Evolutionary conservation across 1,140 invertebrate species (phyloP), one percentile per base, ranked within the genome.

Genomic region (Pantala flavescens): DNA sequence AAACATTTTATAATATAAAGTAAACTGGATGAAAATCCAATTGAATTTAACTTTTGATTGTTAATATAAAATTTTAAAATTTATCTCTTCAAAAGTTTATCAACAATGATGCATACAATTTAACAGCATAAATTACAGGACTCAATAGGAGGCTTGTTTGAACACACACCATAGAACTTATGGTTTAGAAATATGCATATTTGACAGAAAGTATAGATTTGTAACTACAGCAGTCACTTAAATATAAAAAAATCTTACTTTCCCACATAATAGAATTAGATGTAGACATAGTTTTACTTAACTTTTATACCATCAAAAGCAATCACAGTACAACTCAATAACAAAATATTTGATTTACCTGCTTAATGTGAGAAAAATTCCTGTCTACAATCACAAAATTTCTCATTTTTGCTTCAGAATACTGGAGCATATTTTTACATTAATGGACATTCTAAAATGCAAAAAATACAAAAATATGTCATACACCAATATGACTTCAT

Each of bases 391-490:
- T 63, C 49, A 63, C 49, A 63, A 19, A 12, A 63, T 63, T 63
- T 63, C n/a, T 63, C n/a, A 14, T 16, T 19, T 63, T 19, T 16
- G 49, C 49, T 63, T 63, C 49, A 19, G 49, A 63, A 63, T 7
- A 36, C 28, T 63, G 49, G n/a, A 63, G 49, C 49, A 63, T 36
- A 36, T 63, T 63, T 63, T 63, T 21, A 63, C n/a, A 19, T 63
- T 12, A 63, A 5, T 63, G 49, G 49, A 63, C 14, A 19, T 63
- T 63, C 49, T 63, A 63, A 63, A 63, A 63, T 63, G 49, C 49
- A 14, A 63, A 63, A 63, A 63, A 63, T 63, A 63, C 49, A 63
- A 63, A 63, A 63, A 63, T 63, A 63, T 21, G n/a, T 63, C n/a
- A 19, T 63, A 63, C n/a, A 21, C 14, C n/a, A 19, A 63, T 63